Base-by-base conservation (phyloP, 1,140 invertebrate genomes). In the Eubasilissa regina region DNA sequence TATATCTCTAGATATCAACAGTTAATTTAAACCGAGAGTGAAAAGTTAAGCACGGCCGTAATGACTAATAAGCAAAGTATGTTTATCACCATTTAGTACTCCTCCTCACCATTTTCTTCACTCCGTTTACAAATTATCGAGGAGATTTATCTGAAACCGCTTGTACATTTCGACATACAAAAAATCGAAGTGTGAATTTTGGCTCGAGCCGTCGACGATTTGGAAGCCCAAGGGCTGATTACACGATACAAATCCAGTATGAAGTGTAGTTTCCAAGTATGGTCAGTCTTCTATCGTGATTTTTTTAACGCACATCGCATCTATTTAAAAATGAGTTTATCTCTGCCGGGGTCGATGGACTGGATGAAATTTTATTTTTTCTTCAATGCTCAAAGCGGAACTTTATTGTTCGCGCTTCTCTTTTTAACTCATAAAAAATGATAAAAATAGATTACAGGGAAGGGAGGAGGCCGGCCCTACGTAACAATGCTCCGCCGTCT, bases 111-210 rank as follows among this genome's bases (percentile, higher is more conserved):
- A 25, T 64, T 25, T 1, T 4, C n/a, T 55, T 4, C 21, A 25
- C 19, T 35, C 19, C 19, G 35, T 64, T n/a, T 64, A 64, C 19
- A 64, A 64, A 64, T 64, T 64, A 64, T 64, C 60, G 19, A 35
- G 9, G 13, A 64, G 60, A 64, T 64, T 64, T 43, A 64, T 64
- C 60, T 64, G 19, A 13, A 58, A 58, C 12, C 13, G 25, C 60
- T 25, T 21, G 60, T 64, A 43, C 35, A 64, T 64, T 64, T 13
- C 60, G 60, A 44, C 60, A 35, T 13, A 13, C 35, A 64, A 64
- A 64, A 78, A 70, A 79, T n/a, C 51, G 9, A 66, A 75, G 79
- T 80, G 79, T 76, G 75, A 80, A 80, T 70, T 80, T 80, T 80
- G 74, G 79, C 79, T 43, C 79, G 43, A 15, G 53, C 64, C 62